These are phyloP conservation scores for Anneissia japonica DNA, from an alignment of 35 echinoderm and acorn worm species.

Conservation along the genomic window DNA sequence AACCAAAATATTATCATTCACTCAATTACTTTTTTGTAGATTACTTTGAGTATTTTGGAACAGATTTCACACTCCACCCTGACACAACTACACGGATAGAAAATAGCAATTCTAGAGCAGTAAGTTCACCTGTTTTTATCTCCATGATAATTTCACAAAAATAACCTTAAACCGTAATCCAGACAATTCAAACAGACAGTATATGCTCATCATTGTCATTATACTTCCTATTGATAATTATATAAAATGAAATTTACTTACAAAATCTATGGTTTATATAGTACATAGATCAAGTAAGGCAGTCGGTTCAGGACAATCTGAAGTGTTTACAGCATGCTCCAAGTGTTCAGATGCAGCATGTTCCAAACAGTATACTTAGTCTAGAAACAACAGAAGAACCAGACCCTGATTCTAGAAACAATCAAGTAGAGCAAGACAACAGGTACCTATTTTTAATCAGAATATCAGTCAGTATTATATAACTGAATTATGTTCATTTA, in stretches of 20 bases:
- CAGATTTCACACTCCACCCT: slow-evolving; percentile 95
- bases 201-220: too few relatives aligned
- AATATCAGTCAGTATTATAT: too few relatives aligned
- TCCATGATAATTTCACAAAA: too few relatives aligned
- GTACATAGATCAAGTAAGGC: slow-evolving; percentile 95
- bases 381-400: slow-evolving; percentile 64
- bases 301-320: slow-evolving; percentile 90
- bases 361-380: slow-evolving; percentile 75
- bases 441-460: too few relatives aligned
- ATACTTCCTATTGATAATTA: not conserved
- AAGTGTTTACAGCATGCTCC: slow-evolving; percentile 93
- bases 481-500: too few relatives aligned
- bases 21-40: slow-evolving; percentile 18
- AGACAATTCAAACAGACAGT: too few relatives aligned
- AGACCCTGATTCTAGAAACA: slow-evolving; percentile 62
- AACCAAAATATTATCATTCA: not conserved
- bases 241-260: not conserved
- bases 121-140: slow-evolving; percentile 30
- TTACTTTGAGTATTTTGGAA: slow-evolving; percentile 98
- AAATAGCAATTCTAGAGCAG: slow-evolving; percentile 88
- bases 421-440: slow-evolving; percentile 61
- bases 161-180: too few relatives aligned
- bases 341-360: slow-evolving; percentile 98
- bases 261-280: not conserved
- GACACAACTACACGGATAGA: slow-evolving; percentile 97